Base-by-base conservation (phyloP, 2,797 vertebrate genomes). In the Lateolabrax maculatus region DNA sequence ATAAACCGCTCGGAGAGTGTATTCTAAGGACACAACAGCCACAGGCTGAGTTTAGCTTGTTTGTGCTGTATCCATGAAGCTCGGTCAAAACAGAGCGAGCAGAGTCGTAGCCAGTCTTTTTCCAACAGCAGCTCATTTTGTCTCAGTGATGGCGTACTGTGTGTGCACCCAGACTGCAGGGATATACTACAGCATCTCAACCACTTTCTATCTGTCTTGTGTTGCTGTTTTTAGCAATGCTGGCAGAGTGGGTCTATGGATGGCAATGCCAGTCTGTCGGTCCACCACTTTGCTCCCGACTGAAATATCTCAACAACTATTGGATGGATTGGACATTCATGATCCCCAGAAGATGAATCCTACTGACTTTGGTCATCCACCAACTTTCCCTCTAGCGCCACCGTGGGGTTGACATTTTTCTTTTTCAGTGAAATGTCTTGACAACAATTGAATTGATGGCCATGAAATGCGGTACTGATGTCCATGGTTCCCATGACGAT, bases 11-110 rank as follows among this genome's bases (percentile, higher is more conserved):
- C 9, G n/a, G 68, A 80, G 80, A 81, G 78, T 77, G 80, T 77
- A 49, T 88, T 90, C 84, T 79, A 75, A 87, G 82, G 77, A 81
- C 71, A 73, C 64, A 77, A 55, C 71, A 74, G 77, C 75, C 83
- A 75, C 43, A 21, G 80, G 67, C 75, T 66, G 34, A 71, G 51
- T 67, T 68, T 27, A 19, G 61, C 43, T 78, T 80, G 71, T 84
- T 84, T 64, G 46, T 48, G 34, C 43, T 62, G 5, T 51, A 64
- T 62, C 70, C 56, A 52, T 46, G 70, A 58, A 83, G 72, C 49
- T 65, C 67, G 64, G 70, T 76, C 63, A 68, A 77, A 81, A 70
- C 62, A 72, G 63, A 77, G 52, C 58, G n/a, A 73, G 52, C 49
- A 71, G 64, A 53, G 62, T 56, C 69, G 63, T 27, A 44, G 36